Base-by-base conservation (phyloP, 2,113 vertebrate genomes). In the Dromas ardeola region DNA sequence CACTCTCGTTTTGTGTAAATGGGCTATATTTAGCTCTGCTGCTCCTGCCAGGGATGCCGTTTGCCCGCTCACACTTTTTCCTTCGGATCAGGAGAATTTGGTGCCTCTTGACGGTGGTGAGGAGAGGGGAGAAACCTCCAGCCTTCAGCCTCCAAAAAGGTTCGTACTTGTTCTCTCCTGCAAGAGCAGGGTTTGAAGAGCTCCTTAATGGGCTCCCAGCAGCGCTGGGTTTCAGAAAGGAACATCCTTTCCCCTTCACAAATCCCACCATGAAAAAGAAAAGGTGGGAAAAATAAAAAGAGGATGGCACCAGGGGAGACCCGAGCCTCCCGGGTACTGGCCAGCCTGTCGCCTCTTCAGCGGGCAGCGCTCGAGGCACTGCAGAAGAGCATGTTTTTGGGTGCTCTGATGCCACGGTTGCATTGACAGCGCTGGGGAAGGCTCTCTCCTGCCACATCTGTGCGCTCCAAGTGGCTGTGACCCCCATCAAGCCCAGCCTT, bases 261-360 rank as follows among this genome's bases (percentile, higher is more conserved):
- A 59, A 65, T 10, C 58, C 53, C 30, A 7, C 71, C 0, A 2
- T 12, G 81, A 8, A 42, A 81, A 72, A 80, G 0, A 27, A 72
- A 87, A 53, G 4, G 34, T 23, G 38, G 27, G 38, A 5, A 13
- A 63, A 58, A 34, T 2, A n/a, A 81, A 63, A 65, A 42, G 22
- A 52, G 15, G 22, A 16, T 13, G 49, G 27, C 18, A 45, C 23
- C 0, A 2, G 36, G 52, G 40, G 26, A 47, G 52, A 38, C 6
- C 13, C 9, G 3, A 45, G n/a, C 1, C 38, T 78, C 56, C 3
- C 3, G 5, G 22, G 36, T 12, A 29, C 21, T 0, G 0, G 26
- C 32, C 2, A 1, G 17, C 9, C n/a, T n/a, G 10, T 15, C 5
- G 2, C 52, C 53, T n/a, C 43, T 14, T 38, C 1, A 53, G 29